Percentiles rank a stretch among this genome's conserved stretches.
Evolutionary conservation across 2,888 invertebrate species (phyloP).

Genomic region (Cephus sareptanus): DNA sequence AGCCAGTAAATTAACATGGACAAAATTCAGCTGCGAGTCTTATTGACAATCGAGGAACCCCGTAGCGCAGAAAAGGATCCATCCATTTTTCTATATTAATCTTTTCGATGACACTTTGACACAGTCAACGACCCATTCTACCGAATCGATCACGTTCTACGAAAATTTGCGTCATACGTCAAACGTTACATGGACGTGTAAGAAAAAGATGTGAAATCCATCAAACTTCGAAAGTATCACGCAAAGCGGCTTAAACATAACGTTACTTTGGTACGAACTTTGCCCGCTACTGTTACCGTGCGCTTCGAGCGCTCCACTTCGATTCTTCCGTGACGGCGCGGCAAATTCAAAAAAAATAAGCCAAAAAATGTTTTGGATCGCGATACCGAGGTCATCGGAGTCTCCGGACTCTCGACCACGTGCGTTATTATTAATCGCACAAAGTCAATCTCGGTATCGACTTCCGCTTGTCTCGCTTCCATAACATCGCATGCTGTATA

Average conservation of each 20-base stretch:
- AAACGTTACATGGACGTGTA: background rate
- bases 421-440: background rate
- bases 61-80: background rate
- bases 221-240: background rate
- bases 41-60: background rate
- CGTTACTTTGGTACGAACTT: background rate
- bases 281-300: background rate
- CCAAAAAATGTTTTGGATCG: background rate
- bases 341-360: background rate
- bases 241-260: background rate
- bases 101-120: background rate
- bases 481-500: background rate
- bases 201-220: background rate
- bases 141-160: background rate
- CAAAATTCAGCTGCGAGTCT: background rate
- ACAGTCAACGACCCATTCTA: background rate
- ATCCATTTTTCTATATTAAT: background rate
- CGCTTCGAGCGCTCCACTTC: background rate
- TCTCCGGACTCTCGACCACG: background rate
- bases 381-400: background rate
- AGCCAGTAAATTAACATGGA: background rate
- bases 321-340: background rate
- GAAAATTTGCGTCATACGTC: background rate
- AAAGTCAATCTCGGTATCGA: background rate
- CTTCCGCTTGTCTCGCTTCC: background rate